Percentiles rank a stretch among this genome's conserved stretches.
These are phyloP conservation scores for Acheta domesticus DNA, from an alignment of 2,888 invertebrate species.

Conservation along the genomic window DNA sequence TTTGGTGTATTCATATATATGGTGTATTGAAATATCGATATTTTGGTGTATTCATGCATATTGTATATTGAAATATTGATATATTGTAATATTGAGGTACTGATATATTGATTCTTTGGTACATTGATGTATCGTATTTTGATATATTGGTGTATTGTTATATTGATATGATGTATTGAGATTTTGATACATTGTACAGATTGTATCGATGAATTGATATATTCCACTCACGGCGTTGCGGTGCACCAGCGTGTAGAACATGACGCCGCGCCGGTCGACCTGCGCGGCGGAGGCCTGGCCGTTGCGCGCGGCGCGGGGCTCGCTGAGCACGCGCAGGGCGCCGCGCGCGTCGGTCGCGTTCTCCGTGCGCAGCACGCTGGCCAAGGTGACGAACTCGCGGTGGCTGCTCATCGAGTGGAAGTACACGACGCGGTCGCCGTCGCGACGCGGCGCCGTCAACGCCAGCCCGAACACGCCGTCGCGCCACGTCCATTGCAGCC, in stretches of 20 bases:
- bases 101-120: too few relatives aligned
- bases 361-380: constrained; percentile 63
- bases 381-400: constrained; percentile 70
- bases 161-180: too few relatives aligned
- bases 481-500: constrained; percentile 55
- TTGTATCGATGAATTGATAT: too few relatives aligned
- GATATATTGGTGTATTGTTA: too few relatives aligned
- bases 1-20: too few relatives aligned
- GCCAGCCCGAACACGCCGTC: constrained; percentile 69
- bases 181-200: too few relatives aligned
- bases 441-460: constrained; percentile 63
- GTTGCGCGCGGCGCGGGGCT: constrained; percentile 38
- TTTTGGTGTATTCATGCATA: too few relatives aligned
- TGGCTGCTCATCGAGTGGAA: constrained; percentile 81
- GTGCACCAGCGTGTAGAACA: constrained; percentile 73
- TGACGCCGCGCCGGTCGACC: constrained; percentile 66
- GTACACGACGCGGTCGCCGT: constrained; percentile 56
- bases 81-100: too few relatives aligned
- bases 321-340: constrained; percentile 43
- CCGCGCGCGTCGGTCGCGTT: constrained; percentile 45
- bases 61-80: too few relatives aligned
- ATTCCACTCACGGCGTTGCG: constrained; percentile 60
- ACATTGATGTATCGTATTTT: too few relatives aligned
- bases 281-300: constrained; percentile 69
- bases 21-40: too few relatives aligned